A percentile compares a stretch with the other conserved stretches of the same genome.
Evolutionary conservation across 2,113 vertebrate species (phyloP).

Genomic region (Loxodonta africana): DNA sequence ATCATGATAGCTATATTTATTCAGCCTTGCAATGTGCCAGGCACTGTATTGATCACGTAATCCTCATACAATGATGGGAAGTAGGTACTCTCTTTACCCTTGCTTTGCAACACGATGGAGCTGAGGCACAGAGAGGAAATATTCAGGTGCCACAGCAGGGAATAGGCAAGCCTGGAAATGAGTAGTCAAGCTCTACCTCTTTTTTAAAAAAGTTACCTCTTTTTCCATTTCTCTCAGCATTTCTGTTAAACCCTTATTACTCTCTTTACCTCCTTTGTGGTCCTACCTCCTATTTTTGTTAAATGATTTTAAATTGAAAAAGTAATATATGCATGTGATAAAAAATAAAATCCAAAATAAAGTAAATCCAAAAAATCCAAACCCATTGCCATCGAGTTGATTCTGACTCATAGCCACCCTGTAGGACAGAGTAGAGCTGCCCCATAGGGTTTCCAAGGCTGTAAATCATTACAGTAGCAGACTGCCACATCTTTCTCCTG

Average conservation of each 20-base stretch:
- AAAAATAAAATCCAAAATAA: slow-evolving; percentile 4
- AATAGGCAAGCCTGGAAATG: neutral
- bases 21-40: neutral
- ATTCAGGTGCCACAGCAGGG: neutral
- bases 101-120: neutral
- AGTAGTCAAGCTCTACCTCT: neutral
- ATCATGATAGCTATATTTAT: neutral
- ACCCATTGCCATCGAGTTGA: no score
- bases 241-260: neutral
- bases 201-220: neutral
- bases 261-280: neutral
- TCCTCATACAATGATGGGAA: neutral
- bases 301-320: slow-evolving; percentile 54
- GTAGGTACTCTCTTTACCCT: neutral
- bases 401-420: no score
- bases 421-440: no score
- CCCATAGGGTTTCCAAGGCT: no score
- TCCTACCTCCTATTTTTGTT: slow-evolving; percentile 33
- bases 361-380: neutral
- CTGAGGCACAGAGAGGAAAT: neutral
- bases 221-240: slow-evolving; percentile 17
- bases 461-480: no score
- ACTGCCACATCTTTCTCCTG: no score
- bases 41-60: neutral
- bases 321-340: neutral